A percentile compares a stretch with the other conserved stretches of the same genome.
phyloP scores from a whole-genome alignment of 2,888 invertebrate species.

The Nomada ferruginata region DNA sequence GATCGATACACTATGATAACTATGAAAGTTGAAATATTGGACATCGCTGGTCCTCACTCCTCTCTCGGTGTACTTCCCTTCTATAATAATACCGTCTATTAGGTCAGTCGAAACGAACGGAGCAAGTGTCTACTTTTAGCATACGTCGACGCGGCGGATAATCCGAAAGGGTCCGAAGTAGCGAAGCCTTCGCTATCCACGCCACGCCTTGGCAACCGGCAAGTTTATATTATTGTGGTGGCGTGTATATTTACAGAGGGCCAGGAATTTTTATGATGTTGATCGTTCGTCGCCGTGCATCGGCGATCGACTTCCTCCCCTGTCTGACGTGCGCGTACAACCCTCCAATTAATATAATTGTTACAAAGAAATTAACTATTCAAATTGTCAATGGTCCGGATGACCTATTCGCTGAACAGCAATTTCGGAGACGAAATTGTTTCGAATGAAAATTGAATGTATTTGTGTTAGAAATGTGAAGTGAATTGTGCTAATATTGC shows the following conservation, averaged over 20 bases:
- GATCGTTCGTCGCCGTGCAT: slow-evolving; percentile 60
- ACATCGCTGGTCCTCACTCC: neutral
- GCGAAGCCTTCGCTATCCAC: slow-evolving; percentile 48
- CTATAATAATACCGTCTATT: slow-evolving; percentile 66
- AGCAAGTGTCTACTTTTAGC: slow-evolving; percentile 66
- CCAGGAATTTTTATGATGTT: slow-evolving; percentile 81
- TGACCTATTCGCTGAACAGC: too few relatives aligned
- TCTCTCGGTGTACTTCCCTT: slow-evolving; percentile 39
- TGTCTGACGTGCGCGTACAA: neutral
- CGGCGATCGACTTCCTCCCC: neutral
- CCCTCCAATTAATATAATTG: neutral
- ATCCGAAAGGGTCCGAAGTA: slow-evolving; percentile 54
- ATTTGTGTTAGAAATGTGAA: too few relatives aligned
- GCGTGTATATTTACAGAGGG: slow-evolving; percentile 80
- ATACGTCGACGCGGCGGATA: slow-evolving; percentile 49
- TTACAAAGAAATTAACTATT: too few relatives aligned
- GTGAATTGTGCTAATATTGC: too few relatives aligned
- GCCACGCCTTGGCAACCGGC: slow-evolving; percentile 63
- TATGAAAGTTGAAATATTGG: slow-evolving; percentile 33
- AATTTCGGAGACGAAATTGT: too few relatives aligned
- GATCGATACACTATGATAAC: neutral
- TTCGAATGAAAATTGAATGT: too few relatives aligned
- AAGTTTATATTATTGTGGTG: slow-evolving; percentile 76
- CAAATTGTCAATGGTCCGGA: too few relatives aligned
- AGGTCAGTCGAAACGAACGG: slow-evolving; percentile 65